Percentiles rank a stretch among this genome's conserved stretches.
Conservation (phyloP, 2,113 vertebrate species). For the Carettochelys insculpta region DNA sequence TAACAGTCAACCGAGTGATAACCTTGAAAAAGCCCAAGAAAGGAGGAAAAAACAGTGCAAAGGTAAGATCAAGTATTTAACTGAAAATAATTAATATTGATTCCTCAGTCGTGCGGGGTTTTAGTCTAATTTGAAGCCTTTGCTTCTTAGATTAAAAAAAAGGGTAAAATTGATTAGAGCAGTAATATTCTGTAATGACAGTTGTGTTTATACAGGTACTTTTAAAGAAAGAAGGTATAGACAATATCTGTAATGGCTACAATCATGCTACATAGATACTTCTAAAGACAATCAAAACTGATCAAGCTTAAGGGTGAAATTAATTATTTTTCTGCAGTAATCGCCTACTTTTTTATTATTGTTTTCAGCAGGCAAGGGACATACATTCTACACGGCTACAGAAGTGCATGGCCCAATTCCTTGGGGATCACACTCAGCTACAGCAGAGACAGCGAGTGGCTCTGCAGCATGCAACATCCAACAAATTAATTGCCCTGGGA, state of each 20-base stretch:
- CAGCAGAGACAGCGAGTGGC: background rate
- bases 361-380: background rate
- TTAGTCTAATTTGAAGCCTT: background rate
- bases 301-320: background rate
- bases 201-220: background rate
- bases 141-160: background rate
- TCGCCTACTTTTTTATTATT: accelerated
- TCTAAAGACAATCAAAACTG: background rate
- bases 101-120: background rate
- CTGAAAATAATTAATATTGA: conserved; percentile 45
- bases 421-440: background rate
- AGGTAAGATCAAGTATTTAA: conserved; percentile 25
- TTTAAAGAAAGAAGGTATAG: background rate
- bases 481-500: background rate
- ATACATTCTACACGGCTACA: too few relatives aligned
- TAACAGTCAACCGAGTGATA: conserved; percentile 54
- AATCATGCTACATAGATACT: background rate
- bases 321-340: background rate
- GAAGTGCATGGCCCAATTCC: accelerated
- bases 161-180: background rate
- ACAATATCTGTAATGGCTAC: background rate
- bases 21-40: conserved; percentile 42
- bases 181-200: background rate
- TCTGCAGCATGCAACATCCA: background rate
- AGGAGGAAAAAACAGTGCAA: background rate